Percentiles rank a stretch among this genome's conserved stretches.
phyloP scores from a whole-genome alignment of 1,140 invertebrate genomes.

The Coptotermes formosanus region DNA sequence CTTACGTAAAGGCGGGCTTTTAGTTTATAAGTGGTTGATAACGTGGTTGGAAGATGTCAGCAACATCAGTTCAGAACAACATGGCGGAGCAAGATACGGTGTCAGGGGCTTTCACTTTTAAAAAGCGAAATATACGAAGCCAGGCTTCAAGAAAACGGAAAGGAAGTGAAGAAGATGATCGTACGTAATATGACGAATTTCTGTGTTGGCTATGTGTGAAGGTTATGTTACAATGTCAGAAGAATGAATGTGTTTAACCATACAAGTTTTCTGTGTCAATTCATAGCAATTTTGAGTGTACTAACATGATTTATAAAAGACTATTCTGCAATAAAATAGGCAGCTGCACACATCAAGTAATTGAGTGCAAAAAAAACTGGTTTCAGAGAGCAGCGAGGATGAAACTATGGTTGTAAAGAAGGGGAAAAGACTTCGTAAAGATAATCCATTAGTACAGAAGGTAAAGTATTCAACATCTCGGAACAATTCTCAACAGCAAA shows the following conservation, averaged over 20 bases:
- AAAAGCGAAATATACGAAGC: conserved; percentile 29
- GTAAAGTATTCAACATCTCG: background rate
- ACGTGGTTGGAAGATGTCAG: background rate
- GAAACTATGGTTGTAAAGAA: conserved; percentile 53
- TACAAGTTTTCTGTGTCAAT: background rate
- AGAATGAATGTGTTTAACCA: background rate
- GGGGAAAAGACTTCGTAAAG: conserved; percentile 51
- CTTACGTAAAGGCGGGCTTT: too few relatives aligned
- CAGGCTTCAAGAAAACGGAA: conserved; percentile 27
- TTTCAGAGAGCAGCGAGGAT: conserved; percentile 49
- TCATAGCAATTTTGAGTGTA: background rate
- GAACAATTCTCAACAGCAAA: background rate
- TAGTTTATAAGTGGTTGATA: too few relatives aligned
- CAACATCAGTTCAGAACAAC: too few relatives aligned
- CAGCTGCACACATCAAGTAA: too few relatives aligned
- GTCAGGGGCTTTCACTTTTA: background rate
- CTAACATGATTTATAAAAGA: background rate
- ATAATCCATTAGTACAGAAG: conserved; percentile 59
- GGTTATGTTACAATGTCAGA: background rate
- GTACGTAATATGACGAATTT: conserved; percentile 18
- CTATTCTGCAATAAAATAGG: background rate
- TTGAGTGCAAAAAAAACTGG: conserved; percentile 35
- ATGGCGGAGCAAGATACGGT: too few relatives aligned
- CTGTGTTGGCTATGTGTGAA: background rate
- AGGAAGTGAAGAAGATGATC: conserved; percentile 24